A percentile compares a stretch with the other conserved stretches of the same genome.
Conservation (phyloP, 2,113 vertebrate genomes). For the Gopherus evgoodei region DNA sequence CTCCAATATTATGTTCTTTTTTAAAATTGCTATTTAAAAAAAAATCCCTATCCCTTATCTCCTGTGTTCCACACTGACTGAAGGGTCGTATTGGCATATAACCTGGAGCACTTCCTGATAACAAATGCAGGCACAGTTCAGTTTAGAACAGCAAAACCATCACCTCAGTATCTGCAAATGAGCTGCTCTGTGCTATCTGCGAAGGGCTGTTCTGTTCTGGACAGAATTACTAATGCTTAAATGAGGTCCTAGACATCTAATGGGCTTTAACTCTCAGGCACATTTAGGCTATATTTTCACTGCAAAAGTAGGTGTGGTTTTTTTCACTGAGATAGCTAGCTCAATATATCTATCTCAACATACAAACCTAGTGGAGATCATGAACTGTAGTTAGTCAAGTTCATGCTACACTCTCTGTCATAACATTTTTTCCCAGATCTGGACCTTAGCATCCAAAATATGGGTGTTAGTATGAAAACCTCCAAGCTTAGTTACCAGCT, state of each 20-base stretch:
- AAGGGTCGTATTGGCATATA: not conserved
- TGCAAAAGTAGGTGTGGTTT: not conserved
- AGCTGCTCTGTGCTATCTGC: not conserved
- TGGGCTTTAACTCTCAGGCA: not conserved
- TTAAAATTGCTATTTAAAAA: not conserved
- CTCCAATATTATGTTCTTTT: not conserved
- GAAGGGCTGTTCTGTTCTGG: not conserved
- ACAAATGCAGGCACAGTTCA: not conserved
- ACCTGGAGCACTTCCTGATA: not conserved
- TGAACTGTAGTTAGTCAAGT: not conserved
- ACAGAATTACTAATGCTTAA: not conserved
- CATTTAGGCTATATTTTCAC: not conserved
- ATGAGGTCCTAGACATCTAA: not conserved
- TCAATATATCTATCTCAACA: not conserved
- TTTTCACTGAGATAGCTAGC: not conserved
- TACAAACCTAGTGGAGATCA: not conserved
- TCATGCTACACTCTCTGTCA: not conserved
- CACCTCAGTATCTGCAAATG: not conserved
- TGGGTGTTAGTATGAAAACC: too few species aligned
- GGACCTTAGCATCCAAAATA: too few species aligned
- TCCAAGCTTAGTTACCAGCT: too few species aligned
- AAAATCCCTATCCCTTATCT: not conserved
- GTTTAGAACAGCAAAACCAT: not conserved
- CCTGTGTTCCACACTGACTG: not conserved
- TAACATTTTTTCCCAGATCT: too few species aligned